Conservation (phyloP, 1,140 invertebrate genomes). For the Zeugodacus cucurbitae region DNA sequence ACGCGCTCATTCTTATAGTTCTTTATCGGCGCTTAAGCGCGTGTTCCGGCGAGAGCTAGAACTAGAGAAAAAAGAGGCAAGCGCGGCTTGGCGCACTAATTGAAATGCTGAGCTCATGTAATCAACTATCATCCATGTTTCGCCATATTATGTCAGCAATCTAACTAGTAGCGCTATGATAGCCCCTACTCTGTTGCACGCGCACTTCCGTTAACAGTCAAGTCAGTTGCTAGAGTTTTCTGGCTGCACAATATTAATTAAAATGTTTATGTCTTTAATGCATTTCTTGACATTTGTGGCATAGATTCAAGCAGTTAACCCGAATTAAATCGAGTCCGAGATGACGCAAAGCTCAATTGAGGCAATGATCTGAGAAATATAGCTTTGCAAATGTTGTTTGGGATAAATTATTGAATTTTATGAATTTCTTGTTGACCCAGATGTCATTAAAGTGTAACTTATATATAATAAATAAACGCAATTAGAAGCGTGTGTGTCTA, state of each 20-base stretch:
- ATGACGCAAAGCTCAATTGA: background rate
- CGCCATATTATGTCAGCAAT: background rate
- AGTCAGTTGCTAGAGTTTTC: no score
- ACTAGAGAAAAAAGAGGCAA: background rate
- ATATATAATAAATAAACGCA: no score
- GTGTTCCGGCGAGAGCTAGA: background rate
- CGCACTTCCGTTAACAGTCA: background rate
- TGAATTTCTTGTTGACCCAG: no score
- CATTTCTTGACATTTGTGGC: background rate
- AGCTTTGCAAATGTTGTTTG: no score
- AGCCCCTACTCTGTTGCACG: background rate
- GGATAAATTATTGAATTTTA: no score
- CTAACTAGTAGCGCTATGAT: no score
- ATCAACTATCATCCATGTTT: no score
- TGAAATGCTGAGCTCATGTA: background rate
- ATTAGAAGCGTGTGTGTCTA: no score
- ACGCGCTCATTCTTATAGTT: background rate
- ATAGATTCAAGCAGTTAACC: background rate
- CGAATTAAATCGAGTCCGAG: background rate
- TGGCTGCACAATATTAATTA: conserved; percentile 23
- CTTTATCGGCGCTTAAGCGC: background rate
- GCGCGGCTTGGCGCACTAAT: background rate
- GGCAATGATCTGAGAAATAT: no score
- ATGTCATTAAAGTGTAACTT: no score
- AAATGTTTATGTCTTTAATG: conserved; percentile 29